These are phyloP conservation scores for Drusus annulatus DNA, from an alignment of 1,140 invertebrate genomes.

Conservation along the genomic window DNA sequence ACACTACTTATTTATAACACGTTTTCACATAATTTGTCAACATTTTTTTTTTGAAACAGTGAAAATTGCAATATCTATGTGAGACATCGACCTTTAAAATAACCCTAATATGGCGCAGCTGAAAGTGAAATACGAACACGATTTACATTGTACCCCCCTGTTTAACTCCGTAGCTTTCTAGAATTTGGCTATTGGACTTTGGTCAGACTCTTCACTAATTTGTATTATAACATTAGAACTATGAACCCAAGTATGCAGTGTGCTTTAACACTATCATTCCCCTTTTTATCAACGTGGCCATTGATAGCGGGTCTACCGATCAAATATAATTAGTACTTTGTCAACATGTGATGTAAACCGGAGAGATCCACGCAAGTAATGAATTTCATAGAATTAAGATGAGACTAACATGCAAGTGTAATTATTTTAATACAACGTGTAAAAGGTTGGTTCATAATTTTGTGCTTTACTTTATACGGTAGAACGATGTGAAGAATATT, in stretches of 20 bases:
- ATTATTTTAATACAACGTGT: not conserved
- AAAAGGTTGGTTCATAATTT: conserved; percentile 3
- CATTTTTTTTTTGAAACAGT: too few relatives aligned
- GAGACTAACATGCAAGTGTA: conserved; percentile 6
- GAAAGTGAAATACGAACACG: too few relatives aligned
- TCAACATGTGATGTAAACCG: conserved; percentile 10
- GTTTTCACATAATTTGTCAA: too few relatives aligned
- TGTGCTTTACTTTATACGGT: conserved; percentile 2
- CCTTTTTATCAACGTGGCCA: conserved; percentile 24
- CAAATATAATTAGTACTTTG: conserved; percentile 2
- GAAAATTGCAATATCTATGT: too few relatives aligned
- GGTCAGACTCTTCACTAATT: too few relatives aligned
- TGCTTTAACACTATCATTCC: conserved; percentile 9
- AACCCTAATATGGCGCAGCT: too few relatives aligned
- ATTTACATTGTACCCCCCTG: too few relatives aligned
- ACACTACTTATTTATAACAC: too few relatives aligned
- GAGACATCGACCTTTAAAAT: too few relatives aligned
- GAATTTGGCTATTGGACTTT: too few relatives aligned
- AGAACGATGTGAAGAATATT: not conserved
- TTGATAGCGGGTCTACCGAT: conserved; percentile 24
- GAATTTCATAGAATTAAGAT: conserved; percentile 17
- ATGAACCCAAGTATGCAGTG: not conserved
- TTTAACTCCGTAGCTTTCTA: too few relatives aligned
- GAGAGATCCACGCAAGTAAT: conserved; percentile 13
- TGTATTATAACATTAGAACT: too few relatives aligned